These are phyloP conservation scores for Antedon mediterranea DNA, from an alignment of 53 echinoderm and acorn worm genomes.

Conservation along the genomic window DNA sequence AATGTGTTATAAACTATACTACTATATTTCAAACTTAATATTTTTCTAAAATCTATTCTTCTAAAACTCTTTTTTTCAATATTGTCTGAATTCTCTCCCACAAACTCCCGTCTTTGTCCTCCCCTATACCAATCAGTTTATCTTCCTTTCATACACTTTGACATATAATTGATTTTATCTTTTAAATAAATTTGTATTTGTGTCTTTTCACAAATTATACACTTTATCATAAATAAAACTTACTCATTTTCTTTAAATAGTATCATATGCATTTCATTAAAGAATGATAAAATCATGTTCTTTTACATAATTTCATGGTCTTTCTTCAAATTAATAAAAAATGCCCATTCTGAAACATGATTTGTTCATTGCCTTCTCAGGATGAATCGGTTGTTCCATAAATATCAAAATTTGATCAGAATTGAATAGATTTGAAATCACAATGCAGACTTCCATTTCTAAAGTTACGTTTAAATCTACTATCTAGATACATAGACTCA, in stretches of 20 bases:
- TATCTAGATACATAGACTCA: background rate
- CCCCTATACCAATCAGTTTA: no score
- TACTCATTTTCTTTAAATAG: background rate
- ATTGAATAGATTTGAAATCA: background rate
- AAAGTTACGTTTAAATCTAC: background rate
- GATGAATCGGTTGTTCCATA: background rate
- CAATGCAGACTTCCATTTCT: background rate
- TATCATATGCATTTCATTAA: background rate
- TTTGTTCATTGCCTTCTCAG: background rate
- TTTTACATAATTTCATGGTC: no score
- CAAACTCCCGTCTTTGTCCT: no score
- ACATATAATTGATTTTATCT: background rate
- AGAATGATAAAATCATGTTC: no score
- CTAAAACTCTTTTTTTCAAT: no score
- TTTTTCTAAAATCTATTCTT: background rate
- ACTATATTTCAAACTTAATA: background rate
- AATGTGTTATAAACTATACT: background rate
- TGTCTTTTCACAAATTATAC: background rate
- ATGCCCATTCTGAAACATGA: no score
- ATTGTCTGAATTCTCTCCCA: no score
- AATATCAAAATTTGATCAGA: background rate
- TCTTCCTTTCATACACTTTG: no score
- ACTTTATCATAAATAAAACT: background rate
- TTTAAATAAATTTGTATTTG: background rate
- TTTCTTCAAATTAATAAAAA: no score